phyloP scores from a whole-genome alignment of 2,797 vertebrate species.

The Dendrocincla fuliginosa region DNA sequence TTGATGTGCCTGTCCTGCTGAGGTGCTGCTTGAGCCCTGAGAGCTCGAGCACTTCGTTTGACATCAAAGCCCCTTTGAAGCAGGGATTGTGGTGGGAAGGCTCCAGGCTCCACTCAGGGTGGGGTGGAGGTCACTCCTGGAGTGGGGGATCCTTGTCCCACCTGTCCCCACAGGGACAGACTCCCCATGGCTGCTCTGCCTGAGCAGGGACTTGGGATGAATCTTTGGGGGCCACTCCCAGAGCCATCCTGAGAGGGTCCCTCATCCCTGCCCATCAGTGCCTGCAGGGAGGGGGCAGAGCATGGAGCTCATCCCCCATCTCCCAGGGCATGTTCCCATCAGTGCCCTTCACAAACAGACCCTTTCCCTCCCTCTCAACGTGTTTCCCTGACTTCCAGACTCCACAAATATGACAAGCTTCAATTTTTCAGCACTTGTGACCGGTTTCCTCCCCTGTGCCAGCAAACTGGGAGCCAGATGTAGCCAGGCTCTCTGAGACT shows the following conservation, averaged over 20 bases:
- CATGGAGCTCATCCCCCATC: accelerated
- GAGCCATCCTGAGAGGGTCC: background rate
- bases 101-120: background rate
- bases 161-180: background rate
- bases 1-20: background rate
- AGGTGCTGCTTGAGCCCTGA: background rate
- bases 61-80: background rate
- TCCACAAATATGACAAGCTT: background rate
- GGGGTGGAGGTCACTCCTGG: background rate
- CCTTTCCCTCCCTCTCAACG: background rate
- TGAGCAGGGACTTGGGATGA: background rate
- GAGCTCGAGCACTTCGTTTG: background rate
- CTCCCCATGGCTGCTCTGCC: background rate
- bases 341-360: background rate
- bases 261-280: too few relatives aligned
- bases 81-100: background rate
- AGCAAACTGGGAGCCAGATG: background rate
- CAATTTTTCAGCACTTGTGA: background rate
- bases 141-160: background rate
- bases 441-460: background rate
- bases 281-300: too few relatives aligned
- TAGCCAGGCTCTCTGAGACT: background rate
- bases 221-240: background rate
- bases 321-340: background rate
- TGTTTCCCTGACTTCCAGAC: background rate